These are phyloP conservation scores for Chiroxiphia lanceolata DNA, from an alignment of 2,797 vertebrate genomes.

Conservation along the genomic window DNA sequence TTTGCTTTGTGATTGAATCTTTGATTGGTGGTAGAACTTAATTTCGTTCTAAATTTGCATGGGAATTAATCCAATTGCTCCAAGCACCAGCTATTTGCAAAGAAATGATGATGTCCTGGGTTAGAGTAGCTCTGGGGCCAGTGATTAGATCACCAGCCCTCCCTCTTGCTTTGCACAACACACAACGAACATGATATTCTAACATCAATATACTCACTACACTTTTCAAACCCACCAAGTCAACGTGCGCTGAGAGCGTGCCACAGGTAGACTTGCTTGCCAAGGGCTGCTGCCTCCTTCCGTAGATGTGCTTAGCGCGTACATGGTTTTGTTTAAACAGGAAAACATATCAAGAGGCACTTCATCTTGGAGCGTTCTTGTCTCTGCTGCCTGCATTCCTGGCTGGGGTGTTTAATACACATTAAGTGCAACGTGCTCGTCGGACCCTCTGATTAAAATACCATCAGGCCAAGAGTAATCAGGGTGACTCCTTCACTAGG, in stretches of 20 bases:
- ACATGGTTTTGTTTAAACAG: conserved; percentile 42
- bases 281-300: conserved; percentile 26
- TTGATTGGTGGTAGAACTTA: neutral
- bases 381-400: conserved; percentile 10
- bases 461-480: neutral
- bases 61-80: neutral
- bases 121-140: neutral
- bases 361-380: conserved; percentile 40
- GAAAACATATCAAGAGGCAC: conserved; percentile 51
- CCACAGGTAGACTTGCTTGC: neutral
- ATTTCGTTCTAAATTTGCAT: neutral
- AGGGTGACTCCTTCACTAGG: neutral
- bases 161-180: neutral
- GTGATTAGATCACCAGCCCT: neutral
- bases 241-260: accelerated
- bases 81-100: neutral
- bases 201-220: neutral
- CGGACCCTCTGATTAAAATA: conserved; percentile 1
- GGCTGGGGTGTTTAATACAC: neutral
- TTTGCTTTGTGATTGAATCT: neutral
- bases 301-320: neutral
- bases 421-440: neutral
- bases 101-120: accelerated
- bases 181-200: accelerated
- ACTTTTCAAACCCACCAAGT: neutral